phyloP scores from a whole-genome alignment of 1,140 invertebrate species.

The Dysdera silvatica region DNA sequence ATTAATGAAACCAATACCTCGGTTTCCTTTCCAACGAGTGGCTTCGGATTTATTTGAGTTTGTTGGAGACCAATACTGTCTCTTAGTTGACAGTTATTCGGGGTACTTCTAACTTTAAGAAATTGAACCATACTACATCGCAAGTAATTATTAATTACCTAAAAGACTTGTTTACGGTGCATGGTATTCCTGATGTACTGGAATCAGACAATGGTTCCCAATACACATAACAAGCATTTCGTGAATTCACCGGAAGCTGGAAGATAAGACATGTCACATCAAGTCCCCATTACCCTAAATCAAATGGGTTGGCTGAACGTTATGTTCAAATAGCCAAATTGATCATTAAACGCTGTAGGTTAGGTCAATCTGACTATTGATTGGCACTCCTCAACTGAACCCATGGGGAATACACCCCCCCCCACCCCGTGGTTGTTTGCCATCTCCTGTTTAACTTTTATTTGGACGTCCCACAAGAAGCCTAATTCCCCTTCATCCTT shows the following conservation, averaged over 20 bases:
- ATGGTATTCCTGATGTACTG: background rate
- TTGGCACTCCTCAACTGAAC: background rate
- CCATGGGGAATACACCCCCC: too few relatives aligned
- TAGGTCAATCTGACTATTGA: background rate
- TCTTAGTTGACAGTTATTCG: conserved; percentile 1
- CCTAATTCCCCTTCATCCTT: too few relatives aligned
- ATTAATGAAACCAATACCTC: background rate
- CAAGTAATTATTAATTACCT: background rate
- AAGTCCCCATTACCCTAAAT: background rate
- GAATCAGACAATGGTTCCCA: background rate
- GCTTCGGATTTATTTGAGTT: conserved; percentile 4
- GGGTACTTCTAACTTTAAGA: background rate
- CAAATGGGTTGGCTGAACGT: background rate
- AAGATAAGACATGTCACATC: background rate
- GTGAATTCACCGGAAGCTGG: background rate
- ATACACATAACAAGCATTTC: background rate
- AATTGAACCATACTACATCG: background rate
- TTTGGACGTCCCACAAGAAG: too few relatives aligned
- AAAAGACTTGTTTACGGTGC: background rate
- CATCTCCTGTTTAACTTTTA: too few relatives aligned
- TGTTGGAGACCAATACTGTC: background rate
- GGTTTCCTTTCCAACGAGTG: conserved; percentile 1
- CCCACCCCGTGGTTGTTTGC: too few relatives aligned
- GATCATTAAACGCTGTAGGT: background rate
- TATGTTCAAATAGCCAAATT: background rate